Evolutionary conservation across 2,888 invertebrate genomes (phyloP).

Genomic region (Rhogogaster chlorosoma): DNA sequence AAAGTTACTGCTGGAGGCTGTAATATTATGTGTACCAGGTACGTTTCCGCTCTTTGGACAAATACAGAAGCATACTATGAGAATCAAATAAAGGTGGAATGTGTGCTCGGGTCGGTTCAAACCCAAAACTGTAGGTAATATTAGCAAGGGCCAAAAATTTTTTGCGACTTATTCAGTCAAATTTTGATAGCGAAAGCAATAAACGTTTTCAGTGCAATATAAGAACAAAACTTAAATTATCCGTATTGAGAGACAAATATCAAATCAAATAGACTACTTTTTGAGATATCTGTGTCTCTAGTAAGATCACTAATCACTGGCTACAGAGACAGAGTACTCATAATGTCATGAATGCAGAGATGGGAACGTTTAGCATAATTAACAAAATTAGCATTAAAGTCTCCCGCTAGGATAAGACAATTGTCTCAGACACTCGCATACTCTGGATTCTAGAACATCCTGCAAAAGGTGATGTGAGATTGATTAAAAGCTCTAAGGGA

Average conservation of each 20-base stretch:
- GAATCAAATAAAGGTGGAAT: conserved; percentile 40
- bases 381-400: neutral
- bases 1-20: conserved; percentile 31
- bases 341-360: neutral
- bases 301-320: neutral
- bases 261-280: neutral
- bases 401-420: neutral
- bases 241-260: neutral
- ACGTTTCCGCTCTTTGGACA: conserved; percentile 31
- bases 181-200: neutral
- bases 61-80: conserved; percentile 38
- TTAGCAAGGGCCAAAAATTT: neutral
- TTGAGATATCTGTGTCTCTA: neutral
- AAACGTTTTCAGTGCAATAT: neutral
- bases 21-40: conserved; percentile 40
- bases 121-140: conserved; percentile 2
- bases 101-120: neutral
- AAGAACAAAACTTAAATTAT: neutral
- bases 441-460: neutral
- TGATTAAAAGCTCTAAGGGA: neutral
- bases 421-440: neutral
- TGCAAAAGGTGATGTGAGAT: neutral
- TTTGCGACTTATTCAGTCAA: neutral
- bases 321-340: neutral
- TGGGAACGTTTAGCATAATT: neutral